Evolutionary conservation across 2,113 vertebrate genomes (phyloP).

Genomic region (Propithecus coquereli): DNA sequence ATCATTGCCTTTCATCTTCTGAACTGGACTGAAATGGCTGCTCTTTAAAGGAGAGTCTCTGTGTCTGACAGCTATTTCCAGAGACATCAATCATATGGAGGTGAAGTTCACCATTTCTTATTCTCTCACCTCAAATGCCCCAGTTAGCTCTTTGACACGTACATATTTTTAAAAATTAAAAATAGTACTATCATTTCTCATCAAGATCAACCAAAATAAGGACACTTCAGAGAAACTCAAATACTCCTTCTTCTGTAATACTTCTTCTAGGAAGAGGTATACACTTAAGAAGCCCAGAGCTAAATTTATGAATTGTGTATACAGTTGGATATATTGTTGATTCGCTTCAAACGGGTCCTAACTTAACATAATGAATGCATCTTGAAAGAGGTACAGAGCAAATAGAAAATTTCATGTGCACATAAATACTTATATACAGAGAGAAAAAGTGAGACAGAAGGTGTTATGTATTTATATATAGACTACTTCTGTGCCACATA

Average conservation of each 20-base stretch:
- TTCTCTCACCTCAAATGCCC: neutral
- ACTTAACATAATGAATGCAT: neutral
- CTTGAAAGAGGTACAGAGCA: neutral
- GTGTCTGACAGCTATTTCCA: neutral
- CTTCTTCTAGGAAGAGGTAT: neutral
- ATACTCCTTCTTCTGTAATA: neutral
- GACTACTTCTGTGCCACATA: neutral
- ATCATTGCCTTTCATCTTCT: neutral
- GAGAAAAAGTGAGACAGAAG: neutral
- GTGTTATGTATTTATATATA: neutral
- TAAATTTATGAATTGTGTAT: neutral
- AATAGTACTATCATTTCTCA: neutral
- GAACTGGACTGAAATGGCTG: constrained; percentile 32
- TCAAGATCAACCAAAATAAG: neutral
- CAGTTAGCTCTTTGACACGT: neutral
- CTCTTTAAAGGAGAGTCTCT: neutral
- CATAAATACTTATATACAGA: neutral
- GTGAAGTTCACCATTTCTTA: neutral
- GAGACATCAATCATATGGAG: neutral
- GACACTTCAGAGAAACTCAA: constrained; percentile 1
- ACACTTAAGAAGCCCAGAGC: neutral
- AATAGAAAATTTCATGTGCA: constrained; percentile 2
- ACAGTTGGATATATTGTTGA: neutral
- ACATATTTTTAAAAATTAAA: neutral
- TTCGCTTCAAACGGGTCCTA: neutral